These are phyloP conservation scores for Podarcis lilfordi DNA, from an alignment of 2,797 vertebrate species.

Conservation along the genomic window DNA sequence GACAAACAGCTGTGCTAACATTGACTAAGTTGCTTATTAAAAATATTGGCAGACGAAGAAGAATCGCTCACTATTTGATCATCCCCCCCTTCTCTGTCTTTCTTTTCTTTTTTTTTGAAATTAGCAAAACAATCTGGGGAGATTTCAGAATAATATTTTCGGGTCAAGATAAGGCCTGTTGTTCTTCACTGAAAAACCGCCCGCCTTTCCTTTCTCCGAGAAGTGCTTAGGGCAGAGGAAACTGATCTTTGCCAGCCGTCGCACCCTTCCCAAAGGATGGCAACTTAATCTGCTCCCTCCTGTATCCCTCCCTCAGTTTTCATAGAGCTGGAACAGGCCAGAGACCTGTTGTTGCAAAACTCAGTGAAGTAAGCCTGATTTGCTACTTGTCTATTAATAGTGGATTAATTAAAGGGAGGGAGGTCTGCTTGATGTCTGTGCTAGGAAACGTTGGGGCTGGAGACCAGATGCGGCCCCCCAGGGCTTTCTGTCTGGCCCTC, in stretches of 20 bases:
- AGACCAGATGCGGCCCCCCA: too few relatives aligned
- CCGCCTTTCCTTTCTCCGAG: not conserved
- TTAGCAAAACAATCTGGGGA: slow-evolving; percentile 65
- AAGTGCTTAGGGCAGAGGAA: not conserved
- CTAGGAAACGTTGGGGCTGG: too few relatives aligned
- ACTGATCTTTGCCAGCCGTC: not conserved
- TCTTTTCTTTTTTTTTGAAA: slow-evolving; percentile 22
- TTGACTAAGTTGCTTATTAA: slow-evolving; percentile 74
- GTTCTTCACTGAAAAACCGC: not conserved
- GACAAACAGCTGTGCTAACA: slow-evolving; percentile 77
- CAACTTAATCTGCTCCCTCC: not conserved
- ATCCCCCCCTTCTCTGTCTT: slow-evolving; percentile 1
- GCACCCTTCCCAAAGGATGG: not conserved
- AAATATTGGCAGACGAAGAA: slow-evolving; percentile 68
- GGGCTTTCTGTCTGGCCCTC: too few relatives aligned
- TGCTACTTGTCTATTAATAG: not conserved
- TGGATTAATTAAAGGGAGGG: too few relatives aligned
- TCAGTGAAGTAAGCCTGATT: not conserved
- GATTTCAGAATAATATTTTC: not conserved
- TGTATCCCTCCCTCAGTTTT: not conserved
- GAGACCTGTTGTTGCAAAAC: not conserved
- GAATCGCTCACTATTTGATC: slow-evolving; percentile 68
- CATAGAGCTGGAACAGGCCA: not conserved
- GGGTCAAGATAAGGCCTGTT: slow-evolving; percentile 17
- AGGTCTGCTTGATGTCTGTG: too few relatives aligned